Base-by-base conservation (phyloP, 2,113 vertebrate genomes). In the Lota lota region DNA sequence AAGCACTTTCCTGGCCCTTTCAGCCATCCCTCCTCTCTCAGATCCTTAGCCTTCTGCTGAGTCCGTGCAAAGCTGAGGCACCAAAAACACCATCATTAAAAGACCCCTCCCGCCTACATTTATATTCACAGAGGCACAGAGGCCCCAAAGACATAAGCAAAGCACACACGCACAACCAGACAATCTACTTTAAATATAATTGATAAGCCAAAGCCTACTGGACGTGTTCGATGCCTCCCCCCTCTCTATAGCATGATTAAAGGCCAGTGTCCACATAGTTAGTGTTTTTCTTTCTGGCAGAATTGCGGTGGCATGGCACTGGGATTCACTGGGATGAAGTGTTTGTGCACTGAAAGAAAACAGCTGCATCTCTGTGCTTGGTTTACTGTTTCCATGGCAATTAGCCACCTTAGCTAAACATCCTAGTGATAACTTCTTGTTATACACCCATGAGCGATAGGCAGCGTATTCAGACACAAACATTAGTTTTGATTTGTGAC, bases 221-320 rank as follows among this genome's bases (percentile, higher is more conserved):
- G 83, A 86, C 82, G 83, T 77, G 79, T 85, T 80, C 82, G 87
- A 85, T 88, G 87, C 85, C 86, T 82, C 78, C 78, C 79, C 79
- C 40, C 40, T 82, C 68, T 69, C 78, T 76, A 69, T 60, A 50
- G 74, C 79, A 74, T 75, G 80, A 86, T 82, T 83, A 86, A 85
- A 84, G 84, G 66, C 81, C 80, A 3, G 4, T 28, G 28, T 28
- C 28, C 28, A 28, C 28, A 28, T 28, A 28, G 28, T 28, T 28
- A 28, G 6, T 28, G n/a, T 28, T 28, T 28, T 28, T 28, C 6
- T 28, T 28, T 28, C 28, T 28, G 28, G 28, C 28, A 28, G 28
- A 5, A 28, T 28, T 28, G 28, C 28, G 0, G 28, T 28, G 4
- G 28, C 28, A 28, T 28, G 28, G 28, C 28, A 28, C 28, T 28